Evolutionary conservation across 53 echinoderm and acorn worm genomes (phyloP).

Genomic region (Apostichopus leukothele): DNA sequence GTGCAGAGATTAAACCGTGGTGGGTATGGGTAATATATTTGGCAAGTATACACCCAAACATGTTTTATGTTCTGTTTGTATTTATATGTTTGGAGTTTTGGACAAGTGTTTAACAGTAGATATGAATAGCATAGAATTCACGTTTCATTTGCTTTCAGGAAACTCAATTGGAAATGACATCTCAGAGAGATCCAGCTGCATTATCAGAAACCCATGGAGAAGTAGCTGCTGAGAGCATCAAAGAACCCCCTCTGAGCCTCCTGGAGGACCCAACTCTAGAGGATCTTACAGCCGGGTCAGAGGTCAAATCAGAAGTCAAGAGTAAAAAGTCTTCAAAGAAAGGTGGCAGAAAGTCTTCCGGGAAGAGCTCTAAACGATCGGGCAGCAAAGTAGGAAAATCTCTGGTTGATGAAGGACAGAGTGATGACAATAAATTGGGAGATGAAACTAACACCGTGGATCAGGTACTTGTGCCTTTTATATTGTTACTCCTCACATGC

Average conservation of each 20-base stretch:
- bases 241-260: constrained; percentile 23
- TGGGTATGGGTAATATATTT: no score
- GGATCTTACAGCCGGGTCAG: constrained; percentile 28
- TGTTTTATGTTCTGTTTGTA: no score
- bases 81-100: no score
- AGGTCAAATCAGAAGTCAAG: constrained; percentile 40
- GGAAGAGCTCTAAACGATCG: constrained; percentile 66
- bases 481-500: no score
- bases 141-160: constrained; percentile 5
- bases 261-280: constrained; percentile 16
- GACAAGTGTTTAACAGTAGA: background rate
- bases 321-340: constrained; percentile 58
- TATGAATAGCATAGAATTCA: background rate
- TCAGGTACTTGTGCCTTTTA: constrained; percentile 42
- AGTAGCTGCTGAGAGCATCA: background rate
- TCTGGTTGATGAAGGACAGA: constrained; percentile 36
- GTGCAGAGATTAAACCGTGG: no score
- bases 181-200: background rate
- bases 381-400: constrained; percentile 50
- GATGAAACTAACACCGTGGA: constrained; percentile 62
- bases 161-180: background rate
- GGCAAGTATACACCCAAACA: no score
- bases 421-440: constrained; percentile 57
- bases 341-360: constrained; percentile 25
- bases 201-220: constrained; percentile 1